Evolutionary conservation across 1,140 invertebrate genomes (phyloP), one percentile per base, ranked within the genome.

Genomic region (Hyles euphorbiae): DNA sequence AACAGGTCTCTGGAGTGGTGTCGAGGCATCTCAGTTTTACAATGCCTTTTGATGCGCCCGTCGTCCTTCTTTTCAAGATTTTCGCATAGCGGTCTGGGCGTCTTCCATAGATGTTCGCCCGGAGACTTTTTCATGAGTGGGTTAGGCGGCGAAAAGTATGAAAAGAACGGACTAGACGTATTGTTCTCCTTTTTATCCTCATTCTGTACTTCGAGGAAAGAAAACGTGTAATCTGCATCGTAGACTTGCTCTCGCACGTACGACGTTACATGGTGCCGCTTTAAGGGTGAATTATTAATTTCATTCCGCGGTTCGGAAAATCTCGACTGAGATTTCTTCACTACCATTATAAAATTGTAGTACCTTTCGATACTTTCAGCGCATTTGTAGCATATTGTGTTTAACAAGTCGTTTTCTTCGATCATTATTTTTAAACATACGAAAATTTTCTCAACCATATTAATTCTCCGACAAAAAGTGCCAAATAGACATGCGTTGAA

Each of bases 381-480:
- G 61, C 86, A 87, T 65, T 76, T 84, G 65, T 83, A 80, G 58
- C 83, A 88, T 53, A 88, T 85, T 22, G 73, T 76, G 22, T 70
- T 75, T 34, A 79, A 44, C 34, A 53, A 44, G 62, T 87, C 82
- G 8, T 68, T 67, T 61, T 87, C 70, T 64, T 86, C 74, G n/a
- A 88, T 72, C 11, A 72, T 63, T 32, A 87, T 45, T 63, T 85
- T 78, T 8, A 87, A 56, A 61, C 81, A 86, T 46, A 71, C 71
- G n/a, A 78, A 56, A 52, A 86, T 83, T 78, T 88, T 87, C 11
- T 82, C 74, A 11, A 82, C 48, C 65, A 88, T 77, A 53, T 82
- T 79, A 8, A 58, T 76, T 64, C 70, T 76, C 50, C 63, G 69
- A 50, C 78, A 76, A 60, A 78, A 81, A 58, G 51, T 81, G 52